Evolutionary conservation across 2,797 vertebrate species (phyloP), one percentile per base, ranked within the genome.

Genomic region (Enoplosus armatus): DNA sequence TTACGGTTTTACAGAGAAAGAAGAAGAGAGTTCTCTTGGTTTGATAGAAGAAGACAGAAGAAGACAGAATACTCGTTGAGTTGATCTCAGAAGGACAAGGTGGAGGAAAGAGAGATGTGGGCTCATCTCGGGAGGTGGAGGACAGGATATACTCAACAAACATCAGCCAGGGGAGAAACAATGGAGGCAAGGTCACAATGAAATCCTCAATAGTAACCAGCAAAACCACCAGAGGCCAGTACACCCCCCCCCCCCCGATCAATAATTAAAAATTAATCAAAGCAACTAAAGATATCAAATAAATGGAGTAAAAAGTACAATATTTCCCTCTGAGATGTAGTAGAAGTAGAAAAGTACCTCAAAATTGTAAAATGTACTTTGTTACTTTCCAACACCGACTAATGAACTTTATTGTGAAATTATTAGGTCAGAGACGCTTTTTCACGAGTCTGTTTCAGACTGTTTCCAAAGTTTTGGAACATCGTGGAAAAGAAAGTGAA

Each of bases 81-180:
- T 26, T 66, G n/a, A 51, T 51, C 51, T 68, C 9, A 26, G 33
- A 37, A 18, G 24, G 24, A 41, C 24, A 6, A 2, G 24, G 31
- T 55, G 51, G 65, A 68, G 26, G 10, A 0, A 18, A 56, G 35
- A 29, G 26, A 51, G 12, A 24, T 41, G 45, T 8, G 7, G 8
- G 10, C 8, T 29, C 27, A 2, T 58, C 31, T 7, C 8, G 16
- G 15, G 31, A 31, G 29, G 5, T 31, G 29, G 48, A 45, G 5
- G 24, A 55, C 48, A 63, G 27, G 45, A 43, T 20, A 18, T 39
- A 4, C 11, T 26, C n/a, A 10, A 76, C 27, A 68, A 69, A 68
- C 69, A 61, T 68, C 53, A 67, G 39, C 43, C 60, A 43, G 59
- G 54, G 9, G 29, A 61, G 4, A 27, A 43, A 22, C 24, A 41